Percentiles rank a stretch among this genome's conserved stretches.
phyloP scores from a whole-genome alignment of 2,113 vertebrate genomes.

The Perognathus longimembris region DNA sequence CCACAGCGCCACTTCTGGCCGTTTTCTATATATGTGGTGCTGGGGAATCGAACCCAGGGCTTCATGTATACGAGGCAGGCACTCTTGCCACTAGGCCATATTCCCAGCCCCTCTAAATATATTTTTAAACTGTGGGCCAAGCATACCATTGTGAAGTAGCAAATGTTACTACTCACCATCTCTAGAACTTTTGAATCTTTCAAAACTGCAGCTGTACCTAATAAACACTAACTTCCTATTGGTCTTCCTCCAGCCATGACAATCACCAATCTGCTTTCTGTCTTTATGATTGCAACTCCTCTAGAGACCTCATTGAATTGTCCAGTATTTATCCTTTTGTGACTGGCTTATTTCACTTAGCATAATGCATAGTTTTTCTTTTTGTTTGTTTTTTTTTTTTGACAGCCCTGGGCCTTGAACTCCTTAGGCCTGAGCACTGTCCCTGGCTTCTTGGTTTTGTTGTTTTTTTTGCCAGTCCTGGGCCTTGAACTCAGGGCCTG shows the following conservation, averaged over 20 bases:
- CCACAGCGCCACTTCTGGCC: too few relatives aligned
- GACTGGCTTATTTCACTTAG: not conserved
- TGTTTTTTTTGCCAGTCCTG: too few relatives aligned
- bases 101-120: not conserved
- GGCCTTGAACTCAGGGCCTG: too few relatives aligned
- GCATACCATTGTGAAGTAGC: not conserved
- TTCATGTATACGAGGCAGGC: too few relatives aligned
- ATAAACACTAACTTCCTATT: not conserved
- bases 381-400: too few relatives aligned
- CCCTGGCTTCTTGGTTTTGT: too few relatives aligned
- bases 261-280: not conserved
- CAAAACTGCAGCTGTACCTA: not conserved
- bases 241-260: not conserved
- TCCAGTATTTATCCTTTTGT: not conserved
- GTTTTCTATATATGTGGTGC: too few relatives aligned
- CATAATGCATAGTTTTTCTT: not conserved
- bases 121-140: conserved; percentile 28
- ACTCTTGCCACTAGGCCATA: too few relatives aligned
- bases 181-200: not conserved
- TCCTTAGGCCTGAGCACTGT: too few relatives aligned
- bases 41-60: too few relatives aligned
- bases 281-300: not conserved
- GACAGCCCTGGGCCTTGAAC: too few relatives aligned
- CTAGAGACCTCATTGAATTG: not conserved
- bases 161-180: too few relatives aligned